A percentile compares a stretch with the other conserved stretches of the same genome.
phyloP scores from a whole-genome alignment of 2,113 vertebrate species.

The Tychaedon coryphoeus region DNA sequence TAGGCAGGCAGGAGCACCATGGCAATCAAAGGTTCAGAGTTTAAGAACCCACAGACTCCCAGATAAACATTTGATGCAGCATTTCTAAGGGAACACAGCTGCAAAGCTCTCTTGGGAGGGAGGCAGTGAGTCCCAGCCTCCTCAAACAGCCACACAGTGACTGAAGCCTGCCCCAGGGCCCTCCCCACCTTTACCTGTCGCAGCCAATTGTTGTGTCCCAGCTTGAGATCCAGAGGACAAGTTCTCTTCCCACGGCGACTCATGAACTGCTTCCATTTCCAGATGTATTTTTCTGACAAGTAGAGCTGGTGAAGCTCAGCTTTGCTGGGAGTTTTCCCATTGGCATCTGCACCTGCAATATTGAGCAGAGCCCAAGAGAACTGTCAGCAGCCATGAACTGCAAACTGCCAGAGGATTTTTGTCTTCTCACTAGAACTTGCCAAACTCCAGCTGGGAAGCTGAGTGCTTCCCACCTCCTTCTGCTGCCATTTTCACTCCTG shows the following conservation, averaged over 20 bases:
- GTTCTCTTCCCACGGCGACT: conserved; percentile 83
- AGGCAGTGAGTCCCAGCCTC: neutral
- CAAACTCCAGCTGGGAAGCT: neutral
- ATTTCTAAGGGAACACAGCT: neutral
- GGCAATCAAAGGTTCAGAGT: neutral
- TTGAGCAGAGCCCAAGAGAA: neutral
- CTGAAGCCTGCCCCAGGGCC: neutral
- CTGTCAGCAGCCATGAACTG: neutral
- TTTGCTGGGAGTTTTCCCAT: conserved; percentile 85
- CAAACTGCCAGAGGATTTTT: neutral
- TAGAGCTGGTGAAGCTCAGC: conserved; percentile 88
- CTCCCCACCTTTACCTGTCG: conserved; percentile 78
- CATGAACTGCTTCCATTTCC: conserved; percentile 98
- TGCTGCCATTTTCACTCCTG: neutral
- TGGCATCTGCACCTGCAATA: conserved; percentile 74
- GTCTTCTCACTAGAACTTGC: neutral
- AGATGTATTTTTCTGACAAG: conserved; percentile 92
- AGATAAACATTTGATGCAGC: neutral
- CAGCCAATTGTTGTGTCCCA: conserved; percentile 98
- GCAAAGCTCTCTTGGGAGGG: neutral
- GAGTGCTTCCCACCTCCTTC: neutral
- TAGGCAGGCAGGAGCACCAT: accelerated
- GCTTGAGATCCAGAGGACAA: conserved; percentile 87
- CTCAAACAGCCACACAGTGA: neutral
- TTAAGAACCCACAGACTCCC: neutral